Conservation (phyloP, 2,113 vertebrate genomes). For the Erythrocebus patas region DNA sequence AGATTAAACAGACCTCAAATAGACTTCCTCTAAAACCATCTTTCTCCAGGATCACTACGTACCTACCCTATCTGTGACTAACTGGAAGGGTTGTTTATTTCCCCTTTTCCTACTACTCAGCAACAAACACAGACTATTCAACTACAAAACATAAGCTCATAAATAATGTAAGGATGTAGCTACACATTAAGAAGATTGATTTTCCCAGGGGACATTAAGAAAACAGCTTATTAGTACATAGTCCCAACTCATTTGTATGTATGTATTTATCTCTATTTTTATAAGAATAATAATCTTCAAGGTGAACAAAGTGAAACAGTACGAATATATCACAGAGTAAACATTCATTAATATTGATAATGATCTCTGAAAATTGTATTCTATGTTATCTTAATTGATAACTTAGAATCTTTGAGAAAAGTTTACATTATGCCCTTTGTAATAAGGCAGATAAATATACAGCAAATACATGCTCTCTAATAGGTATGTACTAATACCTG, state of each 20-base stretch:
- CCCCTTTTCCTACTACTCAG: not conserved
- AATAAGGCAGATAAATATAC: not conserved
- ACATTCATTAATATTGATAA: not conserved
- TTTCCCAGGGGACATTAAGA: not conserved
- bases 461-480: not conserved
- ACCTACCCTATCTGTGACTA: not conserved
- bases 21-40: not conserved
- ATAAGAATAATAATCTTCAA: not conserved
- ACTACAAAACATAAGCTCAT: not conserved
- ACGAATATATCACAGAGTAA: not conserved
- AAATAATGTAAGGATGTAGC: not conserved
- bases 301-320: not conserved
- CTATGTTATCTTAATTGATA: conserved; percentile 3
- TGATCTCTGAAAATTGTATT: not conserved
- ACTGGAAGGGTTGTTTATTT: not conserved
- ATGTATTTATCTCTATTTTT: not conserved
- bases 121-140: not conserved
- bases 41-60: not conserved
- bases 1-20: not conserved
- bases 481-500: not conserved
- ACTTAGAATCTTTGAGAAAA: not conserved
- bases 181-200: not conserved
- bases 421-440: not conserved
- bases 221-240: not conserved
- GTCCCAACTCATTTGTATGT: not conserved